Conservation (phyloP, 2,797 vertebrate species). For the Liasis olivaceus region DNA sequence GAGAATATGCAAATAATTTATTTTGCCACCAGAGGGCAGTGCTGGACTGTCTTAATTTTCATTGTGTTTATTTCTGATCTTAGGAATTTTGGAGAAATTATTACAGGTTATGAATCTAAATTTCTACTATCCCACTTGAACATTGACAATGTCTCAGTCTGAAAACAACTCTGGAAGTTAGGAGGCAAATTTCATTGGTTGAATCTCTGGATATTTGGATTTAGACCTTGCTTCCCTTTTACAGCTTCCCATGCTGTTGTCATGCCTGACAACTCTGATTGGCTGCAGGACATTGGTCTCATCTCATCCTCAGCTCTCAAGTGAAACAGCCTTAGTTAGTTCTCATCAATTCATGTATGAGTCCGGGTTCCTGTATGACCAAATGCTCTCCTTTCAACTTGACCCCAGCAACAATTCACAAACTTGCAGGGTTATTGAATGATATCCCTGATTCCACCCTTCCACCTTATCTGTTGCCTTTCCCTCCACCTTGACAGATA, state of each 20-base stretch:
- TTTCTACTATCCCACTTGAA: not conserved
- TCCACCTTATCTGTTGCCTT: not conserved
- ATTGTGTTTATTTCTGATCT: not conserved
- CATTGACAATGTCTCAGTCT: not conserved
- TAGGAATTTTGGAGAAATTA: not conserved
- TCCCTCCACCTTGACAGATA: not conserved
- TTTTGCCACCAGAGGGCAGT: conserved; percentile 19
- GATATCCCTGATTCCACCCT: not conserved
- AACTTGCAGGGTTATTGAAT: not conserved
- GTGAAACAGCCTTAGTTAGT: not conserved
- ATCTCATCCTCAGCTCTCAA: not conserved
- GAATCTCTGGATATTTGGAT: not conserved
- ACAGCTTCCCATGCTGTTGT: not conserved
- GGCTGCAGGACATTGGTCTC: not conserved
- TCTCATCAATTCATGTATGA: not conserved
- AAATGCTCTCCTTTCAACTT: not conserved
- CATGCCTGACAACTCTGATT: not conserved
- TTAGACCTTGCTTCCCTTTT: not conserved
- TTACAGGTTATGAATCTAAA: not conserved
- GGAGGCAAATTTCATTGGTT: not conserved
- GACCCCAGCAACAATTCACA: not conserved
- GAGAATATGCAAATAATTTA: not conserved
- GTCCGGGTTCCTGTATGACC: not conserved
- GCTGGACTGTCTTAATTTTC: conserved; percentile 5
- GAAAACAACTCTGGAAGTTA: not conserved